Percentiles rank a stretch among this genome's conserved stretches.
Conservation (phyloP, 2,113 vertebrate genomes). For the Notothenia rossii region DNA sequence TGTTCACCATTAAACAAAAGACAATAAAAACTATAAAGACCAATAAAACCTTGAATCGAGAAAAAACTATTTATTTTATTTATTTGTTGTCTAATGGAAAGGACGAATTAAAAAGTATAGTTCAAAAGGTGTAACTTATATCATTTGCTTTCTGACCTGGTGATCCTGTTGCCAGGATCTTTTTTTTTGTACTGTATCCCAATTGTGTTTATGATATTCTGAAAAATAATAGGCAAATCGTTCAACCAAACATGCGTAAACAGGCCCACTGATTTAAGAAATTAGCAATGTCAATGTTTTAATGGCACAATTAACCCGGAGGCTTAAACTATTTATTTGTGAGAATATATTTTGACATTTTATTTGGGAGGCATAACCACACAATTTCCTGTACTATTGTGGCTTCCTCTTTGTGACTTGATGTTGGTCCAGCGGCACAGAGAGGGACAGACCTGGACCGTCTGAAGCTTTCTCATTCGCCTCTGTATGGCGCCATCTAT, state of each 20-base stretch:
- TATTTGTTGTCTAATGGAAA: no score
- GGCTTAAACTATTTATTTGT: no score
- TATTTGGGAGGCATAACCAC: constrained; percentile 31
- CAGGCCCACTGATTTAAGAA: background rate
- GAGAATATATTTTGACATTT: background rate
- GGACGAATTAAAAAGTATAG: no score
- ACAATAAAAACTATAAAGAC: no score
- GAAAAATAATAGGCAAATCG: background rate
- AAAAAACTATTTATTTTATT: no score
- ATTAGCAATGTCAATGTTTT: background rate
- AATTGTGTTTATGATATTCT: background rate
- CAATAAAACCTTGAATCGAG: no score
- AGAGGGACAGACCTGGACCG: constrained; percentile 26
- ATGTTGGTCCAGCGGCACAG: constrained; percentile 20
- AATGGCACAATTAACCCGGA: background rate
- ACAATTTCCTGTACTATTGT: background rate
- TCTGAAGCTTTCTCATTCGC: constrained; percentile 17
- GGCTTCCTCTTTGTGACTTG: constrained; percentile 21
- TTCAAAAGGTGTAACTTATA: no score
- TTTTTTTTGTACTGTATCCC: background rate
- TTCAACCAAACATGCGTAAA: no score
- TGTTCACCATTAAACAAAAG: background rate
- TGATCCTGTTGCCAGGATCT: background rate
- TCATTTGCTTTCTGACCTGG: no score
- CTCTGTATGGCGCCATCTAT: constrained; percentile 43